These are phyloP conservation scores for Amphimedon queenslandica DNA, from an alignment of 37 sponge, comb jelly and placozoan genomes.

Conservation along the genomic window DNA sequence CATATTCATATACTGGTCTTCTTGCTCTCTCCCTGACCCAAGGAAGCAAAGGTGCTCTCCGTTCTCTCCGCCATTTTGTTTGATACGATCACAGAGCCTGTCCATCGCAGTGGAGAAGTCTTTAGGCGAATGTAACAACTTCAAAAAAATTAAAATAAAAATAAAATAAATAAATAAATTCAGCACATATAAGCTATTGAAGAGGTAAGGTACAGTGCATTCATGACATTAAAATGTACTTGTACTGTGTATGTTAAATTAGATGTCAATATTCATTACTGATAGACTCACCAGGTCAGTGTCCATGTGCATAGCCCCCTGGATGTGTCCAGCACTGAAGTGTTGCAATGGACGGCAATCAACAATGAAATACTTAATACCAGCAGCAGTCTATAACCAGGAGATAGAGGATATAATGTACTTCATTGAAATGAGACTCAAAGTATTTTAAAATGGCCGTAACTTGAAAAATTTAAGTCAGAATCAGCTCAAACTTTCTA, in stretches of 20 bases:
- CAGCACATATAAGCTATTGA: no score
- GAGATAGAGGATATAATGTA: no score
- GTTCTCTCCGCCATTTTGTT: slow-evolving; percentile 28
- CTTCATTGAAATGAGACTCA: neutral
- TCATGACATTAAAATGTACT: no score
- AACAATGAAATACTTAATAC: slow-evolving; percentile 70
- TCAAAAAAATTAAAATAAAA: neutral
- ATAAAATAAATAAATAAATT: no score
- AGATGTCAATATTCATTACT: neutral
- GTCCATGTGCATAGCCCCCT: slow-evolving; percentile 65
- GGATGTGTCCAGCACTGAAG: slow-evolving; percentile 80
- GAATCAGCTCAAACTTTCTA: no score
- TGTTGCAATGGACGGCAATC: slow-evolving; percentile 90
- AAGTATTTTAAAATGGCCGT: no score
- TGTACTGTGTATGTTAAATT: neutral
- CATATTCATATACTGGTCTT: slow-evolving; percentile 93
- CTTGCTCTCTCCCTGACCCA: slow-evolving; percentile 84
- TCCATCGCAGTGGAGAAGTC: slow-evolving; percentile 69
- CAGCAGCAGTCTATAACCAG: no score
- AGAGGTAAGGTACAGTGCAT: no score
- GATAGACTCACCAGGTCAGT: slow-evolving; percentile 62
- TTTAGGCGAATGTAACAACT: slow-evolving; percentile 73
- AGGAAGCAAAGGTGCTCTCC: slow-evolving; percentile 86
- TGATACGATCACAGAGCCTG: slow-evolving; percentile 53
- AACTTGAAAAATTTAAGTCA: no score